These are phyloP conservation scores for Cylindroiulus punctatus DNA, from an alignment of 2,888 invertebrate genomes.

Conservation along the genomic window DNA sequence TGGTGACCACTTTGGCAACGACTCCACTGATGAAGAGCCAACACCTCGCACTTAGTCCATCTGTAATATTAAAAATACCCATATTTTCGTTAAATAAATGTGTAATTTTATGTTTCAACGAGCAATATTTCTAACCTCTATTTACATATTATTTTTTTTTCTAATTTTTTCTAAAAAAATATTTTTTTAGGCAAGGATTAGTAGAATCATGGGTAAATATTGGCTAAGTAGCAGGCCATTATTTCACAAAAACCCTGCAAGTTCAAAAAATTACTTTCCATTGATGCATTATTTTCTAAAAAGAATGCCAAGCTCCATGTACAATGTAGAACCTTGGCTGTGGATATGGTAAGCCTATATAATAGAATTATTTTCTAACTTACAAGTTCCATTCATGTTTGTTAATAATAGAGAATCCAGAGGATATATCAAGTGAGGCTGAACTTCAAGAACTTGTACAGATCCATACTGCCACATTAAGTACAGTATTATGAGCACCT, in stretches of 20 bases:
- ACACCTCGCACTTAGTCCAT: background rate
- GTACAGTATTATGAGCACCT: slow-evolving; percentile 6
- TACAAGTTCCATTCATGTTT: background rate
- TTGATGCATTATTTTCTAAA: background rate
- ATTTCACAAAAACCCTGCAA: too few species aligned
- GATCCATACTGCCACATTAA: slow-evolving; percentile 48
- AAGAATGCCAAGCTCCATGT: background rate
- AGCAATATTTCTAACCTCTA: background rate
- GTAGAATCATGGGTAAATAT: too few species aligned
- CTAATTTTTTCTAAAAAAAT: too few species aligned
- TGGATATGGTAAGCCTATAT: background rate
- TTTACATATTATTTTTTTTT: background rate
- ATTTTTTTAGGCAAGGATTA: too few species aligned
- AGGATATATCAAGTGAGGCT: slow-evolving; percentile 43
- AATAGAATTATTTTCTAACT: background rate
- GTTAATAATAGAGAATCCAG: slow-evolving; percentile 46
- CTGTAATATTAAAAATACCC: background rate
- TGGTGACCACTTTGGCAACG: background rate
- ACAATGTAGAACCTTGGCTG: background rate
- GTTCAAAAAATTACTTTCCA: too few species aligned
- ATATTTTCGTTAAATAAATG: background rate
- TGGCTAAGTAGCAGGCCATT: too few species aligned
- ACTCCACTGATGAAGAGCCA: slow-evolving; percentile 13
- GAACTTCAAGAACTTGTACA: slow-evolving; percentile 14
- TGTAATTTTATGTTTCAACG: background rate